Percentiles rank a stretch among this genome's conserved stretches.
These are phyloP conservation scores for Chloroceryle aenea DNA, from an alignment of 2,113 vertebrate species.

Conservation along the genomic window DNA sequence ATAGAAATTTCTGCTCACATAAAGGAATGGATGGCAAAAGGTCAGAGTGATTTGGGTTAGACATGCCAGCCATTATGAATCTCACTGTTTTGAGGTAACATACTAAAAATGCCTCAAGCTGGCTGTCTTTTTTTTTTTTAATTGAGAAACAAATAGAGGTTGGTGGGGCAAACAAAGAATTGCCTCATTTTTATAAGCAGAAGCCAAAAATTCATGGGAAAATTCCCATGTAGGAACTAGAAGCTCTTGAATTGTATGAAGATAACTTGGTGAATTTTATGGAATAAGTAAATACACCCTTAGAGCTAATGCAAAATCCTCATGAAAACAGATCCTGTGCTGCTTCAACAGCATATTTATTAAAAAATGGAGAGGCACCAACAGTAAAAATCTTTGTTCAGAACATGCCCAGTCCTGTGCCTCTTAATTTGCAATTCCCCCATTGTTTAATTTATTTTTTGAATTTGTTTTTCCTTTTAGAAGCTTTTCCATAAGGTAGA, in stretches of 20 bases:
- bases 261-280: neutral
- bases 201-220: neutral
- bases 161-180: neutral
- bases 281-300: neutral
- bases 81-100: rapidly evolving
- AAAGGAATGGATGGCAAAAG: neutral
- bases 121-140: neutral
- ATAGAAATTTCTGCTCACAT: neutral
- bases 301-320: neutral
- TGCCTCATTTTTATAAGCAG: neutral
- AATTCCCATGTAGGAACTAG: neutral
- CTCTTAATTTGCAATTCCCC: neutral
- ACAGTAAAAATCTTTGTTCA: neutral
- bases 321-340: neutral
- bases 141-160: neutral
- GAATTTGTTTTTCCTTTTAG: neutral
- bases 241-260: neutral
- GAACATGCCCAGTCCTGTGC: neutral
- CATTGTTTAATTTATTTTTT: neutral
- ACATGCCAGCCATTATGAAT: neutral
- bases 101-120: neutral
- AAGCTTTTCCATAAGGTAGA: neutral
- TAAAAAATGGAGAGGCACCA: neutral
- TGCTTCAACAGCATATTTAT: neutral
- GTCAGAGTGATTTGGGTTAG: neutral